These are phyloP conservation scores for Herpailurus yagouaroundi DNA, from an alignment of 2,113 vertebrate species.

Conservation along the genomic window DNA sequence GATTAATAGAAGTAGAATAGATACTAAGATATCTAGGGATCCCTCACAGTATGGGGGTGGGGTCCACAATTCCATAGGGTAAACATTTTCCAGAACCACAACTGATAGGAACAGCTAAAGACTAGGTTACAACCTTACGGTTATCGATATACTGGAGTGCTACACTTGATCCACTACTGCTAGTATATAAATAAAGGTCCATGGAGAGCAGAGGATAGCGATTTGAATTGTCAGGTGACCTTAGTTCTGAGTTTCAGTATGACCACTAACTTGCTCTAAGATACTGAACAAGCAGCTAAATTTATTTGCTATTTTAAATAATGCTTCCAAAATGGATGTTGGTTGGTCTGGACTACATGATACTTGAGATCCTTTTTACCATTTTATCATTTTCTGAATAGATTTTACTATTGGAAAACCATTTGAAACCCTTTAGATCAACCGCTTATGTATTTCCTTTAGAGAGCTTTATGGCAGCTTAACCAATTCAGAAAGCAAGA, in stretches of 20 bases:
- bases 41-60: not conserved
- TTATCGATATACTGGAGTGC: not conserved
- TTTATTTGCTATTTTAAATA: not conserved
- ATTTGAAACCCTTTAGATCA: not conserved
- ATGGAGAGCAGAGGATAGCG: not conserved
- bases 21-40: not conserved
- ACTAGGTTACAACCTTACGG: not conserved
- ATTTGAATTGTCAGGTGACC: not conserved
- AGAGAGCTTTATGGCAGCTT: not conserved
- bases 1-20: not conserved
- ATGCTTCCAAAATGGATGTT: not conserved
- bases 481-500: not conserved
- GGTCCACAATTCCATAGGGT: not conserved
- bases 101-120: not conserved
- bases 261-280: not conserved
- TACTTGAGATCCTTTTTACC: not conserved
- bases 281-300: not conserved
- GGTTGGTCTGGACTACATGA: not conserved
- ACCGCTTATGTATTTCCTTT: not conserved
- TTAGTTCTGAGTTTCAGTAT: not conserved
- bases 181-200: not conserved
- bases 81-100: not conserved
- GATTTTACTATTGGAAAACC: not conserved
- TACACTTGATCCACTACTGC: not conserved
- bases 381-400: not conserved